phyloP scores from a whole-genome alignment of 2,888 invertebrate genomes.

The Spicauda simplicius region DNA sequence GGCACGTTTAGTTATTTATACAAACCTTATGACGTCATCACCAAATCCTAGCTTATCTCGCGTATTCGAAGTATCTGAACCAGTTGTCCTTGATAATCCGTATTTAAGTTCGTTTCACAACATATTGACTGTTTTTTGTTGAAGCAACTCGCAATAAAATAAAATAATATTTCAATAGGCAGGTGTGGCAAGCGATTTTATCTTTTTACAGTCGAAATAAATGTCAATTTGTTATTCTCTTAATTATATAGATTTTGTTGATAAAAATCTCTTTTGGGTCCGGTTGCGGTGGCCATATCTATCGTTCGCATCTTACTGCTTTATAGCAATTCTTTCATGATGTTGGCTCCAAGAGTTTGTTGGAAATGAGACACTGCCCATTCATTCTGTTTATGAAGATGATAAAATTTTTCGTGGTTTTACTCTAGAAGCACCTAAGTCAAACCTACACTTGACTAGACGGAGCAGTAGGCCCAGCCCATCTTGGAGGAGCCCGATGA shows the following conservation, averaged over 20 bases:
- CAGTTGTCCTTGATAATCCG: conserved; percentile 11
- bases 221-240: background rate
- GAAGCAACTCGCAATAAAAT: conserved; percentile 7
- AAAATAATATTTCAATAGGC: conserved; percentile 5
- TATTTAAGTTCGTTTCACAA: background rate
- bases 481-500: no score
- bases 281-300: background rate
- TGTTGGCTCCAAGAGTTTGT: no score
- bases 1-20: no score
- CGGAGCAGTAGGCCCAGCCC: no score
- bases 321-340: no score
- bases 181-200: background rate
- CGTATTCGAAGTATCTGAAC: conserved; percentile 15
- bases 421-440: no score
- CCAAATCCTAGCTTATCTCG: background rate
- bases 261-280: background rate
- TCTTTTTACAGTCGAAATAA: background rate
- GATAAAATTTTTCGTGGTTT: no score
- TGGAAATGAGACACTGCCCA: no score
- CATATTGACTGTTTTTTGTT: conserved; percentile 10
- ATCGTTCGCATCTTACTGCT: background rate
- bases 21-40: background rate
- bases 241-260: background rate
- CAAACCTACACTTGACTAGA: no score
- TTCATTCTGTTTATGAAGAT: no score